These are phyloP conservation scores for Neopelma chrysocephalum DNA, from an alignment of 2,797 vertebrate genomes.

Conservation along the genomic window DNA sequence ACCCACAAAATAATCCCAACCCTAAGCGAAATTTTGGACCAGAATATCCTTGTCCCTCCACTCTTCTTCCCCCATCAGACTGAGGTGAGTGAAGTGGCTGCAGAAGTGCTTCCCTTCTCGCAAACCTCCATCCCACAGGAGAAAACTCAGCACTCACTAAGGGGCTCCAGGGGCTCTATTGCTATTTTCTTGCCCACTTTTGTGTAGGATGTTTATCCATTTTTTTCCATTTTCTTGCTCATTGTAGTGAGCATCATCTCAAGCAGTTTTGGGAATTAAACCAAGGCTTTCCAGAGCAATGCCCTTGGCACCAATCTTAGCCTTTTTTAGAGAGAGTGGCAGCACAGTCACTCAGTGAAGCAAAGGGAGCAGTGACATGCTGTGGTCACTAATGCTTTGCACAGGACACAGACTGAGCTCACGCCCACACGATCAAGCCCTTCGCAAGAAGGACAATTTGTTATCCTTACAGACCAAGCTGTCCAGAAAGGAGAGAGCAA, in stretches of 20 bases:
- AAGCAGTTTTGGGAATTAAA: not conserved
- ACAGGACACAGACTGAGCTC: not conserved
- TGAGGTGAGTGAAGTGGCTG: not conserved
- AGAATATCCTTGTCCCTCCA: not conserved
- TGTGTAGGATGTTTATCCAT: not conserved
- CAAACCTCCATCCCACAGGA: not conserved
- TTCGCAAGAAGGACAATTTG: not conserved
- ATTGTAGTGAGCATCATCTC: not conserved
- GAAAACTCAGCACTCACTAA: not conserved
- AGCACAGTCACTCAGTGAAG: not conserved
- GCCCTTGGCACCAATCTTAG: not conserved
- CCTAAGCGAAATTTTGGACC: not conserved
- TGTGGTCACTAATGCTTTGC: not conserved
- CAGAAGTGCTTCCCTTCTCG: not conserved
- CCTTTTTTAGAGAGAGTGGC: not conserved
- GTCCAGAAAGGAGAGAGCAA: not conserved
- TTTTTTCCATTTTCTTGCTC: not conserved
- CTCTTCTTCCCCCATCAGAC: not conserved
- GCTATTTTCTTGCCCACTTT: not conserved
- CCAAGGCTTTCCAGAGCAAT: not conserved
- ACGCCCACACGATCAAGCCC: fast-evolving
- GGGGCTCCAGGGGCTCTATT: not conserved
- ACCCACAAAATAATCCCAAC: not conserved
- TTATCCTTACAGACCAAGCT: not conserved
- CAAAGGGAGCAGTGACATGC: not conserved